Percentiles rank a stretch among this genome's conserved stretches.
Conservation (phyloP, 2,113 vertebrate species). For the Xiphias gladius region DNA sequence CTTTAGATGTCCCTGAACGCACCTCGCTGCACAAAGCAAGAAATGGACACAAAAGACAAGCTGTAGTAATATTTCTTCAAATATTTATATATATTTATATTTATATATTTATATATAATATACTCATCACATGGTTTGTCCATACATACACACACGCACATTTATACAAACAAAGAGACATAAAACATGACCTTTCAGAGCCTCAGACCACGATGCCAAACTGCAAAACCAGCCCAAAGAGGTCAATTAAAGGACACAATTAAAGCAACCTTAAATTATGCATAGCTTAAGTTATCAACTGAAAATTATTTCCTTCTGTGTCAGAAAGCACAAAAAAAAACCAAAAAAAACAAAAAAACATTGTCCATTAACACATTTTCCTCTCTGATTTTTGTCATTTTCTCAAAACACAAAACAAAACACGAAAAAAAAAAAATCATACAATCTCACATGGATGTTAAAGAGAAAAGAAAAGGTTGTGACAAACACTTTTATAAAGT, state of each 20-base stretch:
- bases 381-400: constrained; percentile 21
- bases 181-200: constrained; percentile 47
- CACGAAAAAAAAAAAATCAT: neutral
- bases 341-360: too few species aligned
- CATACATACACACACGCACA: constrained; percentile 69
- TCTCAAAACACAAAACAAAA: constrained; percentile 4
- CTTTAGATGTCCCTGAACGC: constrained; percentile 42
- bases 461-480: constrained; percentile 8
- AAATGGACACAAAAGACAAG: constrained; percentile 33
- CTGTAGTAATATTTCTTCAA: constrained; percentile 66
- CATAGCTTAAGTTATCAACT: constrained; percentile 76
- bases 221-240: constrained; percentile 24
- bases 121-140: constrained; percentile 74
- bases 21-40: constrained; percentile 9
- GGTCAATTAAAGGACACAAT: constrained; percentile 28
- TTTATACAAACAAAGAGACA: constrained; percentile 62
- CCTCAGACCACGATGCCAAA: constrained; percentile 43
- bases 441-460: constrained; percentile 27
- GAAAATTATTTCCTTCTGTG: constrained; percentile 57
- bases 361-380: neutral
- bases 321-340: constrained; percentile 43
- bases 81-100: constrained; percentile 81
- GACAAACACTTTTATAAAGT: constrained; percentile 35
- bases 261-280: constrained; percentile 73
- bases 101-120: constrained; percentile 71